Evolutionary conservation across 2,888 invertebrate genomes (phyloP), one percentile per base, ranked within the genome.

Genomic region (Acrocyrtus sp.): DNA sequence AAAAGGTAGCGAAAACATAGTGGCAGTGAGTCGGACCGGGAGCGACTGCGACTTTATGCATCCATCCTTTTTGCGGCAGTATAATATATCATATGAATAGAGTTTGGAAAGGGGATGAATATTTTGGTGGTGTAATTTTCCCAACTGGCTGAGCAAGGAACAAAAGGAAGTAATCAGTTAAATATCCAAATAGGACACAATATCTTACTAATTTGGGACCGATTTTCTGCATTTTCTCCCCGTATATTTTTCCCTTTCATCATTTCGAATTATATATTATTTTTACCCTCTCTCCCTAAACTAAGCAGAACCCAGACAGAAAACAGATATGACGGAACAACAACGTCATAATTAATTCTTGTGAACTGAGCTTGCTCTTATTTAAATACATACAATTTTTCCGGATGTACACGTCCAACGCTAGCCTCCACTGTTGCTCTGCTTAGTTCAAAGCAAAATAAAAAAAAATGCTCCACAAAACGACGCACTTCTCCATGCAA

Each of bases 151-250:
- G 79, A 72, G 68, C 76, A 78, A 77, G 77, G 75, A 78, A 77
- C n/a, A n/a, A 80, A 78, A 77, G 66, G 72, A 75, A 65, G 74
- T 76, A 80, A 80, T 80, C 77, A 78, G 78, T 76, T 78, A 77
- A 72, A 73, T 75, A 67, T 58, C 65, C 68, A 72, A 74, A 73
- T 70, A 57, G 60, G 50, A 65, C 67, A 76, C 76, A 78, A 80
- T 78, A 76, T 78, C 72, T 53, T 41, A 57, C 78, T 79, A 79
- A 79, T 79, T 79, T 78, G 67, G 58, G 68, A 39, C 48, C 56
- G 73, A 68, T 67, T 72, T 53, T 47, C 27, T 63, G 53, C 53
- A 60, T 56, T 51, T n/a, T 22, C 50, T 48, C 61, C 39, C 45
- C 26, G n/a, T n/a, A n/a, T 54, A 48, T 43, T 51, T 50, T 66